Evolutionary conservation across 2,797 vertebrate species (phyloP).

Genomic region (Cossypha heuglini): DNA sequence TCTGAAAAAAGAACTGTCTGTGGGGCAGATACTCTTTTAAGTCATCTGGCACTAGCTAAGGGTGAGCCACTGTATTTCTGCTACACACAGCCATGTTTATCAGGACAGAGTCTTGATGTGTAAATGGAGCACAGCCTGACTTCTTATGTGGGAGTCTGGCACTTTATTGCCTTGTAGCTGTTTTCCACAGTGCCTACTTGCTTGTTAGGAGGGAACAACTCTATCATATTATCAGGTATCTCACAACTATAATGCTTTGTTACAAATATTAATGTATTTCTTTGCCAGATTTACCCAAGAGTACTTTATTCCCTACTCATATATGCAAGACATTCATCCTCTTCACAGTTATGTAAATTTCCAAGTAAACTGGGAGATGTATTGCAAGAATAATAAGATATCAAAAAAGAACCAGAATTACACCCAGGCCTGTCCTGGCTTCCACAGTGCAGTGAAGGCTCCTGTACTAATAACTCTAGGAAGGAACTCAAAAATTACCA

Average conservation of each 20-base stretch:
- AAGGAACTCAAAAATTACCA: not conserved
- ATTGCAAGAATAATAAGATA: slow-evolving; percentile 47
- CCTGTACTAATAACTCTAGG: not conserved
- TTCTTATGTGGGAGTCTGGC: not conserved
- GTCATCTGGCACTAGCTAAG: not conserved
- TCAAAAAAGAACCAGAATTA: slow-evolving; percentile 53
- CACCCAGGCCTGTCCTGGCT: not conserved
- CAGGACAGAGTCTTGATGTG: not conserved
- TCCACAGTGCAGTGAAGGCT: not conserved
- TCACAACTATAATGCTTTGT: not conserved
- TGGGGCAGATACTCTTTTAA: not conserved
- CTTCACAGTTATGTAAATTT: slow-evolving; percentile 57
- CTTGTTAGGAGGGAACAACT: not conserved
- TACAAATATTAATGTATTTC: slow-evolving; percentile 34
- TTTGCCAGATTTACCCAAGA: slow-evolving; percentile 46
- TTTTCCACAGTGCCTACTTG: not conserved
- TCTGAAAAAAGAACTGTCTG: not conserved
- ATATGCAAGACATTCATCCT: slow-evolving; percentile 2
- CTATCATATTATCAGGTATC: slow-evolving; percentile 18
- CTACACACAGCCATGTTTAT: not conserved
- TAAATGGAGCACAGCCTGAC: not conserved
- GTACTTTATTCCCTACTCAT: slow-evolving; percentile 26
- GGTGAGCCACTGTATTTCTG: not conserved
- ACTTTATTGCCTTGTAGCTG: not conserved
- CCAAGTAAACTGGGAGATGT: slow-evolving; percentile 35